phyloP scores from a whole-genome alignment of 2,888 invertebrate species.

The Eurytoma adleriae region DNA sequence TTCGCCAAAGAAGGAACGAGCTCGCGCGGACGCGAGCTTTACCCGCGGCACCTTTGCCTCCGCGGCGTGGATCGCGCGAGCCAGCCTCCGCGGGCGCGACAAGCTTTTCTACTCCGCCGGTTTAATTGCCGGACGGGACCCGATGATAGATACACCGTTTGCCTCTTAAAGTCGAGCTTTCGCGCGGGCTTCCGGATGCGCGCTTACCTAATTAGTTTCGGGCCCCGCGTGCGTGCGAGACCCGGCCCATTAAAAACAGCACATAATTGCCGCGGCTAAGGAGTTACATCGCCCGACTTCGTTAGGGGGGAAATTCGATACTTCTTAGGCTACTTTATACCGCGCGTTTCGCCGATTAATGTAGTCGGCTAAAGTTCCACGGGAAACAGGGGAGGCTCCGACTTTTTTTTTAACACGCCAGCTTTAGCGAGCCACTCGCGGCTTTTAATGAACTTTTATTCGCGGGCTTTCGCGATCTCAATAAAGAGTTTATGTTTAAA shows the following conservation, averaged over 20 bases:
- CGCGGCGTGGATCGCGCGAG: neutral
- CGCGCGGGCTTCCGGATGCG: slow-evolving; percentile 1
- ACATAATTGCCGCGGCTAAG: slow-evolving; percentile 11
- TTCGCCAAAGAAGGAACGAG: neutral
- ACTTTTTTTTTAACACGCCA: too few relatives aligned
- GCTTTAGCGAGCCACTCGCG: too few relatives aligned
- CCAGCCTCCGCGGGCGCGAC: neutral
- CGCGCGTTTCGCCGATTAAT: too few relatives aligned
- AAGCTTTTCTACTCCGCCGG: slow-evolving; percentile 43
- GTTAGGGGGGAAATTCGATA: slow-evolving; percentile 35
- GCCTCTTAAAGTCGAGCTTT: slow-evolving; percentile 47
- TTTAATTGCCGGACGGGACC: slow-evolving; percentile 31
- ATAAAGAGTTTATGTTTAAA: too few relatives aligned
- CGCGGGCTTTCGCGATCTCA: too few relatives aligned
- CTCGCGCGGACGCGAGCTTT: neutral
- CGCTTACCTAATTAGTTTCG: slow-evolving; percentile 46
- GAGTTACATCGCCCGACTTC: neutral
- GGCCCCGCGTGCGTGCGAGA: neutral
- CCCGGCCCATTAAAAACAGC: slow-evolving; percentile 19
- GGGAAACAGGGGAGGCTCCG: too few relatives aligned
- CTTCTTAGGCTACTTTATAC: slow-evolving; percentile 4
- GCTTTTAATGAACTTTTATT: too few relatives aligned
- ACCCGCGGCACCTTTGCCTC: neutral
- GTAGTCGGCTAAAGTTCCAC: too few relatives aligned
- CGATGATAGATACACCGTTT: slow-evolving; percentile 26